phyloP scores from a whole-genome alignment of 2,888 invertebrate species.

The Melolontha melolontha region DNA sequence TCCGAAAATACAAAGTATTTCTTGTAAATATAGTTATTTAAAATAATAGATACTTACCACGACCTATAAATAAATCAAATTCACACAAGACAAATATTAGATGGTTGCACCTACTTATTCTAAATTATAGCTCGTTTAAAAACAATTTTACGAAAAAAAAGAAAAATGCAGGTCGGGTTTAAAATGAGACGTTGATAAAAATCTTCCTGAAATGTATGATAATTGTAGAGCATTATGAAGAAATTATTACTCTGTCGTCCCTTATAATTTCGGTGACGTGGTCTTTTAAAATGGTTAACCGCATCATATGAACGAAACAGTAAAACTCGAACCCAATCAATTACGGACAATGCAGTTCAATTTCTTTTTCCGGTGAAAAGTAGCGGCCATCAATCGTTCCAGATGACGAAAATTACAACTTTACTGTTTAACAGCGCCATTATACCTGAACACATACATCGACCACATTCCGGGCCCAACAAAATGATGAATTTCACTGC shows the following conservation, averaged over 20 bases:
- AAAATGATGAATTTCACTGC: conserved; percentile 42
- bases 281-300: conserved; percentile 27
- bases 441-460: conserved; percentile 30
- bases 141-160: conserved; percentile 21
- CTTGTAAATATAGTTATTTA: conserved; percentile 8
- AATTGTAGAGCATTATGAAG: conserved; percentile 24
- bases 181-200: conserved; percentile 32
- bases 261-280: conserved; percentile 24
- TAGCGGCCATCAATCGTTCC: conserved; percentile 39
- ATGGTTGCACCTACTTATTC: not conserved
- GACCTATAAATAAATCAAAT: conserved; percentile 22
- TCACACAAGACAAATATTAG: conserved; percentile 20
- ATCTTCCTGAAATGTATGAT: conserved; percentile 21
- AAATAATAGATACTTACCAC: conserved; percentile 5
- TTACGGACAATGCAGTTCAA: conserved; percentile 38
- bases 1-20: not conserved
- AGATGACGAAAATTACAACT: conserved; percentile 41
- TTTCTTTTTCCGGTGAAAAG: conserved; percentile 36
- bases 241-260: conserved; percentile 20
- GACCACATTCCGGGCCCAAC: conserved; percentile 39
- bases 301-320: conserved; percentile 21
- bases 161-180: conserved; percentile 17
- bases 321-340: conserved; percentile 37
- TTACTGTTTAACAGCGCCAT: conserved; percentile 35
- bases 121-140: conserved; percentile 31